These are phyloP conservation scores for Peribatodes rhomboidaria DNA, from an alignment of 2,888 invertebrate genomes.

Conservation along the genomic window DNA sequence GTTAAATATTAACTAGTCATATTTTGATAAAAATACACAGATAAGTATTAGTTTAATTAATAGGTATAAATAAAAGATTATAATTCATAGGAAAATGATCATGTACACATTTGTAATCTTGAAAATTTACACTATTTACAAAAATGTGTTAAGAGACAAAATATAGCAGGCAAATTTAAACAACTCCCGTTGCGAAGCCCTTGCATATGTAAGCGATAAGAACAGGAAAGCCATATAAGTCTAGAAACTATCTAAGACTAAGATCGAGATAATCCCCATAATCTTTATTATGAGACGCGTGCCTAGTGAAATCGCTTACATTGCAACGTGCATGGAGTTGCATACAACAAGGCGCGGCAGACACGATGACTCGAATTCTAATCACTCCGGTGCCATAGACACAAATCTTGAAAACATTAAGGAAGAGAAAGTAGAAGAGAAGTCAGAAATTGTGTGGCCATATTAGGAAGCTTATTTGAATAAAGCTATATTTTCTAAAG, in stretches of 20 bases:
- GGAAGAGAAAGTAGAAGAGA: constrained; percentile 38
- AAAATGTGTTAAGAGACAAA: no score
- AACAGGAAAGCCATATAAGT: constrained; percentile 36
- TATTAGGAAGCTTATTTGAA: constrained; percentile 36
- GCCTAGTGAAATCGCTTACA: constrained; percentile 66
- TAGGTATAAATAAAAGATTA: no score
- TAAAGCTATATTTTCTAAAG: constrained; percentile 33
- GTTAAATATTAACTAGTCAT: neutral
- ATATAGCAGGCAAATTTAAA: neutral
- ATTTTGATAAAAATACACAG: no score
- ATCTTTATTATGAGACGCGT: constrained; percentile 54
- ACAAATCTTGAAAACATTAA: constrained; percentile 32
- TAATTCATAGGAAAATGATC: no score
- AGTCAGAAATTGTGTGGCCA: constrained; percentile 20
- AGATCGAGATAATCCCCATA: constrained; percentile 57
- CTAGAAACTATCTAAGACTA: constrained; percentile 43
- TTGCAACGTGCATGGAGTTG: constrained; percentile 57
- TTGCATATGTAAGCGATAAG: constrained; percentile 17
- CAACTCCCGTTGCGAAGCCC: constrained; percentile 11
- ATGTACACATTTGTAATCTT: no score
- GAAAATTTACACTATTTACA: no score
- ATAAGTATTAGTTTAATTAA: no score
- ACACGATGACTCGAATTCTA: constrained; percentile 62
- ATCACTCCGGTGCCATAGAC: constrained; percentile 46
- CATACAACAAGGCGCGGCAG: constrained; percentile 54